Base-by-base conservation (phyloP, 2,888 invertebrate genomes). In the Tromatobia lineatoria region DNA sequence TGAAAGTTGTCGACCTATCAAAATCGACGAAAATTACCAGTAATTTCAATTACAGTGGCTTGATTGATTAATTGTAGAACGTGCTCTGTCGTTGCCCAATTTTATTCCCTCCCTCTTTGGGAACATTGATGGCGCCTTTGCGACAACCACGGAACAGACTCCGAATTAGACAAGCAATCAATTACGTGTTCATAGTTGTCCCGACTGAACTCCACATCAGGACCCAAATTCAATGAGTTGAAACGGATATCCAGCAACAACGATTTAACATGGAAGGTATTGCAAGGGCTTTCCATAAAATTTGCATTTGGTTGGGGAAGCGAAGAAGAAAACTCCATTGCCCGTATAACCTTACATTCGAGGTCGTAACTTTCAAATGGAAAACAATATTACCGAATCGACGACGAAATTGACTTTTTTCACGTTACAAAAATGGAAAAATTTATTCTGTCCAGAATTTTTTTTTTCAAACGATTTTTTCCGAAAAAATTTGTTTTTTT, bases 71-170 rank as follows among this genome's bases (percentile, higher is more conserved):
- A 2, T 59, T 59, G 29, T 23, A n/a, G 59, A 59, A 59, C 59
- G 59, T n/a, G 25, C 11, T 25, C 13, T 57, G 10, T 57, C 18
- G 25, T 34, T 59, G n/a, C 59, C 59, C 29, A n/a, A 34, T n/a
- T 57, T 34, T 59, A 34, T 59, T 59, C 15, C 15, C 59, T 15
- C 34, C 59, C 59, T 59, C 34, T 59, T 29, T 8, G 15, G 1
- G 3, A 54, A 10, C 23, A 54, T 54, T 54, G 54, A 54, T 54
- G n/a, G 59, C 59, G 59, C 59, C n/a, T 59, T 34, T 8, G 11
- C 8, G 15, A 11, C 59, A n/a, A 34, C 23, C 34, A n/a, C n/a
- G 11, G n/a, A 59, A n/a, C 6, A 59, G 20, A 54, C 10, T 2
- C 2, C 54, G 13, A 59, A 59, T 20, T 25, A 57, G 3, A 13